Base-by-base conservation (phyloP, 2,113 vertebrate species). In the Halichoerus grypus region DNA sequence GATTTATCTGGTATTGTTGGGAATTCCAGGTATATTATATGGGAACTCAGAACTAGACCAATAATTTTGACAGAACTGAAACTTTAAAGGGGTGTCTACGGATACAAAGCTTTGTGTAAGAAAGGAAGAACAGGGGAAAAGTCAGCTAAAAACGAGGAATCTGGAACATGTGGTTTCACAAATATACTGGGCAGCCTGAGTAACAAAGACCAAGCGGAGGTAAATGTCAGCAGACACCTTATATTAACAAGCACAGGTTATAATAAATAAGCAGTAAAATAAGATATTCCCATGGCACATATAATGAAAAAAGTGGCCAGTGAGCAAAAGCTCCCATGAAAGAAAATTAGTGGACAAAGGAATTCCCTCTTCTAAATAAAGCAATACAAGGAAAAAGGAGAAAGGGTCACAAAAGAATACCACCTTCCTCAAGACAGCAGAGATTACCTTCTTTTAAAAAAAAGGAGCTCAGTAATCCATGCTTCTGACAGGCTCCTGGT, bases 341-440 rank as follows among this genome's bases (percentile, higher is more conserved):
- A 92, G 63, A 90, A 71, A 85, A 51, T 28, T 4, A 33, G 26
- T 67, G 72, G 67, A 63, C 77, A 88, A 49, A 96, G 76, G 19
- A 83, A 93, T 24, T 24, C 10, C 15, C 33, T 84, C 42, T 72
- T 87, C 51, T 22, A 11, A 67, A 90, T 8, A 51, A 33, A 87
- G 39, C n/a, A 42, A 55, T 4, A 15, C 0, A 51, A 65, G 91
- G 90, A 21, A 59, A 69, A 18, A 80, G 79, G 46, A 61, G 82
- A 33, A 36, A 69, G 2, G 11, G 39, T 36, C 36, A 46, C 67
- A 61, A 72, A 57, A 57, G 65, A 36, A 51, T 4, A 21, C 4
- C 1, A 13, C 10, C 31, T 57, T 51, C 83, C 12, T 10, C 4
- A 42, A 39, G 83, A 53, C n/a, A 67, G 31, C 16, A 76, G 59